Base-by-base conservation (phyloP, 2,888 invertebrate species). In the Cryptocephalus primarius region DNA sequence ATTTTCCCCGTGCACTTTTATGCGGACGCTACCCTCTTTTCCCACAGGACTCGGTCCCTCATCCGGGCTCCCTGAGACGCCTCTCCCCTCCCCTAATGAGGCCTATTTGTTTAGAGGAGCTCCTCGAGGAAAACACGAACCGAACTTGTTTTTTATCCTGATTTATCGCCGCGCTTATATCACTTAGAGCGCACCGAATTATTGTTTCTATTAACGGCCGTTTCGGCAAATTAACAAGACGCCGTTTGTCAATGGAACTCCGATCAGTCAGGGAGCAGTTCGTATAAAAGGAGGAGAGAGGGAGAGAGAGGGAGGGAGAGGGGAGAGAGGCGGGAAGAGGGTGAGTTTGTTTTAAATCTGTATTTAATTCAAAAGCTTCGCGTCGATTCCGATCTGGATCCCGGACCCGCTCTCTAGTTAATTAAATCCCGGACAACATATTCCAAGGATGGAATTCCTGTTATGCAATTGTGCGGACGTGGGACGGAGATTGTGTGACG, bases 401-500 rank as follows among this genome's bases (percentile, higher is more conserved):
- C 22, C 22, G 22, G 22, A 22, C 22, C 22, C 22, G 22, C 22
- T 22, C 22, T 22, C 22, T 22, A 22, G 22, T 22, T 22, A 22
- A 22, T 22, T 22, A 22, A 22, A 22, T 22, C 22, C 22, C 22
- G 22, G 22, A 22, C 22, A 22, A 22, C 22, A 22, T 22, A 22
- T 22, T 22, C 22, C 22, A 22, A 22, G 22, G 22, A 22, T 22
- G 22, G 22, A 22, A 22, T 22, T 22, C 22, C 22, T 22, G 22
- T 22, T 22, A 22, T 60, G 59, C 22, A 22, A 22, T 22, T 22
- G 22, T 22, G 22, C 13, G 40, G 22, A 22, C 22, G 3, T 22
- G 22, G 22, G 40, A 22, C 40, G 40, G 61, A 64, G 67, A 67
- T 69, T 69, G 66, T 67, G 67, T 68, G 22, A 22, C 22, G 22